These are phyloP conservation scores for Pogonognathellus flavescens DNA, from an alignment of 1,140 invertebrate species.

Conservation along the genomic window DNA sequence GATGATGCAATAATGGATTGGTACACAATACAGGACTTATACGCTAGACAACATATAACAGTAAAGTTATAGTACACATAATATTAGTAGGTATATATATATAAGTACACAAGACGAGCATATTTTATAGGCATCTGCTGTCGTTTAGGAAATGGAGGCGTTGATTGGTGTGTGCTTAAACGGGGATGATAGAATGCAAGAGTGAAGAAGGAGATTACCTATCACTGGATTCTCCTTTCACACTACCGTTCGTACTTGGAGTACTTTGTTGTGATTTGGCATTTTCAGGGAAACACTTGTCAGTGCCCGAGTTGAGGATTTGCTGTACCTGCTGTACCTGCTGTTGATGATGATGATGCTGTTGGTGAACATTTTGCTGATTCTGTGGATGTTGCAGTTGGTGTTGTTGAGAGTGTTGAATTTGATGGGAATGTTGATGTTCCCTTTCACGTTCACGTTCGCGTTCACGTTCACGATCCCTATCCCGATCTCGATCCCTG, in stretches of 20 bases:
- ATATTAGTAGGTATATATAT: constrained; percentile 4
- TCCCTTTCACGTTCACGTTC: neutral
- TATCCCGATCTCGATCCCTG: neutral
- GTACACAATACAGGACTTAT: too few relatives aligned
- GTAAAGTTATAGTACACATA: too few relatives aligned
- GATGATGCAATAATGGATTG: too few relatives aligned
- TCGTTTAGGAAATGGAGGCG: constrained; percentile 26
- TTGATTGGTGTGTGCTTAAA: constrained; percentile 35
- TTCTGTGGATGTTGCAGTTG: constrained; percentile 53
- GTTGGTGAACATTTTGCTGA: constrained; percentile 53
- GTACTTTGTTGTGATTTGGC: constrained; percentile 62
- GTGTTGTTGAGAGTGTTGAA: constrained; percentile 47
- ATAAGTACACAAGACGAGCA: constrained; percentile 1
- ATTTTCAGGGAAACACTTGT: constrained; percentile 55
- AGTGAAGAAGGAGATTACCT: constrained; percentile 61
- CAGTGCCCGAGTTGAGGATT: constrained; percentile 17
- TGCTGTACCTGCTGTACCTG: constrained; percentile 42
- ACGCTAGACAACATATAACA: too few relatives aligned
- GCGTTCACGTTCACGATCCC: constrained; percentile 8
- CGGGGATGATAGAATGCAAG: constrained; percentile 14
- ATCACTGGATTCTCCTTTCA: constrained; percentile 65
- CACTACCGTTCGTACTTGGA: constrained; percentile 64
- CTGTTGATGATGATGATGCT: constrained; percentile 54
- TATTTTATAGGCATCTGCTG: neutral
- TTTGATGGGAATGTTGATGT: constrained; percentile 53